phyloP scores from a whole-genome alignment of 2,113 vertebrate species.

The Cebus imitator region DNA sequence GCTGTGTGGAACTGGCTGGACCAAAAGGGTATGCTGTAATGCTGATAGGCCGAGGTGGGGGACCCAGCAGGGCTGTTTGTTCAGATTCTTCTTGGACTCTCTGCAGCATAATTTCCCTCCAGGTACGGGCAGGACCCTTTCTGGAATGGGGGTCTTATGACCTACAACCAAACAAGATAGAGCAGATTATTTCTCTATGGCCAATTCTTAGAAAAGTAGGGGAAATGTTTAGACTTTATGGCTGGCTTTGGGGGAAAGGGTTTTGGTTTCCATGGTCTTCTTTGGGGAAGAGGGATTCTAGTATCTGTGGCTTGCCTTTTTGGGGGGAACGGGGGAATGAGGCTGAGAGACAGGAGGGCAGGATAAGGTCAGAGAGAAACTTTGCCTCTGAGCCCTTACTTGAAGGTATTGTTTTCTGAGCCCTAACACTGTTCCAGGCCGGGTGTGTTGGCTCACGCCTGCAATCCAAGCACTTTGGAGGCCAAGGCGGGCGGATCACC shows the following conservation, averaged over 20 bases:
- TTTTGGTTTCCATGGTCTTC: background rate
- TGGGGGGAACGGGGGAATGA: background rate
- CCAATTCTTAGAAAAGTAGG: background rate
- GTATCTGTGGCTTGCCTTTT: background rate
- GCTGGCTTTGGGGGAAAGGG: background rate
- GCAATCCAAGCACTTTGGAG: too few species aligned
- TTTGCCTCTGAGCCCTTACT: background rate
- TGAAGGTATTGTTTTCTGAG: background rate
- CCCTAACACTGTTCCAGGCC: background rate
- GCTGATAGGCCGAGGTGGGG: background rate
- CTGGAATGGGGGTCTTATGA: background rate
- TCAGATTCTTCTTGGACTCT: background rate
- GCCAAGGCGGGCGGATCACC: too few species aligned
- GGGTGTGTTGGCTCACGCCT: too few species aligned
- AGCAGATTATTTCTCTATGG: background rate
- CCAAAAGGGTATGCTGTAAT: background rate
- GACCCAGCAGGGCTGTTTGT: background rate
- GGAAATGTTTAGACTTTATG: background rate
- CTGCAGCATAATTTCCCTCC: background rate
- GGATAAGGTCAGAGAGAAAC: background rate
- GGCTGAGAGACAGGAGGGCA: background rate
- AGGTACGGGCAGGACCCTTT: background rate
- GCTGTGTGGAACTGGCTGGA: background rate
- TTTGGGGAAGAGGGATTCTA: background rate
- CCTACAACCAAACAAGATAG: background rate